A percentile compares a stretch with the other conserved stretches of the same genome.
These are phyloP conservation scores for Drosophila nigricruria DNA, from an alignment of 2,888 invertebrate species.

Conservation along the genomic window DNA sequence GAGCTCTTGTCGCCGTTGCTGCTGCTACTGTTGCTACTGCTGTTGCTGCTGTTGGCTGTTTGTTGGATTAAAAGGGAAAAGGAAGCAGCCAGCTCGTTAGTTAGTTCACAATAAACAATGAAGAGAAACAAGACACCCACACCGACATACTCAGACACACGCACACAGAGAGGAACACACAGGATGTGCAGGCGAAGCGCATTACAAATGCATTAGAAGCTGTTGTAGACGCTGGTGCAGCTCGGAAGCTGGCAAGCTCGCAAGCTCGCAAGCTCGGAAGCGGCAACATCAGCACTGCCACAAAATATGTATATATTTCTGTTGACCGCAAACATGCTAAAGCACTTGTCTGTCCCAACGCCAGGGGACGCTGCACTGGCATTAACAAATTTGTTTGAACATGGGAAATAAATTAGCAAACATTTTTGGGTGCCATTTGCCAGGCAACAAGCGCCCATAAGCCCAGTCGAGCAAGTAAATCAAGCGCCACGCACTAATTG, in stretches of 20 bases:
- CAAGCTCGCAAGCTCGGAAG: conserved; percentile 14
- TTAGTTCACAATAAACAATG: conserved; percentile 57
- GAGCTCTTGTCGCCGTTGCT: conserved; percentile 58
- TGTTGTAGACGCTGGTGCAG: conserved; percentile 9
- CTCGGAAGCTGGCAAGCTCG: conserved; percentile 16
- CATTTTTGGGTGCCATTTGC: conserved; percentile 79
- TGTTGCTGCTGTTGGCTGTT: conserved; percentile 63
- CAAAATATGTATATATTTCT: conserved; percentile 42
- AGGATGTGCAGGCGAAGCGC: conserved; percentile 82
- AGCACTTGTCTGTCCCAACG: conserved; percentile 61
- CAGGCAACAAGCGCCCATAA: conserved; percentile 30
- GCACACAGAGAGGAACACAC: conserved; percentile 10
- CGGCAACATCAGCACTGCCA: conserved; percentile 56
- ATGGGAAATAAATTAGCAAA: conserved; percentile 84
- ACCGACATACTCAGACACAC: conserved; percentile 4
- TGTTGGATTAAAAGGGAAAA: conserved; percentile 30
- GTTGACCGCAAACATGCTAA: conserved; percentile 74
- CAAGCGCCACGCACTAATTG: conserved; percentile 75
- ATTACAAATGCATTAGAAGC: conserved; percentile 84
- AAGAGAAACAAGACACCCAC: conserved; percentile 38
- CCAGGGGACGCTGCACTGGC: conserved; percentile 38
- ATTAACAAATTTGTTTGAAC: conserved; percentile 81
- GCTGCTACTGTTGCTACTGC: conserved; percentile 45
- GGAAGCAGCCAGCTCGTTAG: conserved; percentile 56
- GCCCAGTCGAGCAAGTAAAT: conserved; percentile 67